Evolutionary conservation across 2,888 invertebrate genomes (phyloP).

Genomic region (Latrodectus elegans): DNA sequence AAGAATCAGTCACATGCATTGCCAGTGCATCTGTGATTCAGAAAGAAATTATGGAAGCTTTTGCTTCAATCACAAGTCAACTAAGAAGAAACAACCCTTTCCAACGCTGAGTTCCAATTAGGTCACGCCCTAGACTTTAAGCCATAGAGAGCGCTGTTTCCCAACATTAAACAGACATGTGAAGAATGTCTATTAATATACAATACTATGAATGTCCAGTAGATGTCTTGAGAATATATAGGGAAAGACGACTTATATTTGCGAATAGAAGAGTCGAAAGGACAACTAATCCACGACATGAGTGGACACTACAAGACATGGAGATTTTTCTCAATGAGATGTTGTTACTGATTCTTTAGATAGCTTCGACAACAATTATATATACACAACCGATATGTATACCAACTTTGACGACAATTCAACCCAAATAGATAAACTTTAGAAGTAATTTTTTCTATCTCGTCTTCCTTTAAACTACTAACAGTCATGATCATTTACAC

Average conservation of each 20-base stretch:
- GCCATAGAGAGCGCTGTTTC: not conserved
- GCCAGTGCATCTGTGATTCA: not conserved
- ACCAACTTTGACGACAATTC: too few species aligned
- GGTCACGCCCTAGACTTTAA: not conserved
- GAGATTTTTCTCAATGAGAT: too few species aligned
- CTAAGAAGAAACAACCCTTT: not conserved
- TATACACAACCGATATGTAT: too few species aligned
- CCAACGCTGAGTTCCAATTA: not conserved
- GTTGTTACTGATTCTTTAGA: not conserved
- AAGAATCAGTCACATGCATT: too few species aligned
- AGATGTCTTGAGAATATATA: not conserved
- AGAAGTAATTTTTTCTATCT: not conserved
- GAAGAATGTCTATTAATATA: not conserved
- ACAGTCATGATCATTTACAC: not conserved
- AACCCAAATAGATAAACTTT: not conserved
- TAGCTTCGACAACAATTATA: not conserved
- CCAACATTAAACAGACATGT: not conserved
- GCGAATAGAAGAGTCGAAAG: not conserved
- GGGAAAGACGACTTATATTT: not conserved
- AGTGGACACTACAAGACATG: too few species aligned
- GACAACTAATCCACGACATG: too few species aligned
- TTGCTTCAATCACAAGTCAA: not conserved
- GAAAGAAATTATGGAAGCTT: not conserved
- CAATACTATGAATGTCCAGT: not conserved
- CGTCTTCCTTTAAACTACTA: not conserved